Base-by-base conservation (phyloP, 64 coral and sea anemone genomes). In the Montipora capricornis region DNA sequence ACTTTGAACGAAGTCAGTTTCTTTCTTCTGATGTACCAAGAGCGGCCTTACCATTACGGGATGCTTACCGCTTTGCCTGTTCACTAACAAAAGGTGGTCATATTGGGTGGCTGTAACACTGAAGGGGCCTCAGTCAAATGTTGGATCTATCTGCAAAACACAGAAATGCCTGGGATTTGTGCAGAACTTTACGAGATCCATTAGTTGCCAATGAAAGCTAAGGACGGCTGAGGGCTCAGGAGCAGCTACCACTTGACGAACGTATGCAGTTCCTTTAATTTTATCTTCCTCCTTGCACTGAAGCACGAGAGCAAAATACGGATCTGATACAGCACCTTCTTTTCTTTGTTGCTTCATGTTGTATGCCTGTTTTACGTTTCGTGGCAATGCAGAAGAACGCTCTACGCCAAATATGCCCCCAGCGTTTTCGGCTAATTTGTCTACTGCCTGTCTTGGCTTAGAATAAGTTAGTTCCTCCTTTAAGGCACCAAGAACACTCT, bases 41-140 rank as follows among this genome's bases (percentile, higher is more conserved):
- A 92, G 57, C 15, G 90, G 90, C 47, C 80, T 80, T 55, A 84
- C 17, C 80, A 92, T 84, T 16, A 77, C 47, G 11, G 90, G 80
- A 37, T 73, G 68, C 19, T 17, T 44, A 2, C 90, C 79, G 59
- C 49, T 84, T 3, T 17, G 37, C 10, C 80, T 12, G 17, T 19
- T 77, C 5, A 76, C 9, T 19, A 92, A 68, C 10, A 51, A 49
- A 17, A 92, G 20, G 52, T 92, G 79, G 44, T 84, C 80, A 9
- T 92, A 92, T 11, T 17, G 49, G 0, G 80, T 92, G 12, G 68
- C 29, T 2, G 89, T 90, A 11, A 90, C 89, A 74, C 47, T 46
- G 15, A 84, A 92, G 11, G 80, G 1, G 5, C 90, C 52, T 7
- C 78, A 62, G 68, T 92, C 80, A 84, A 83, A 90, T 10, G 76